Percentiles rank a stretch among this genome's conserved stretches.
These are phyloP conservation scores for Diarsia mendica DNA, from an alignment of 2,888 invertebrate genomes.

Conservation along the genomic window DNA sequence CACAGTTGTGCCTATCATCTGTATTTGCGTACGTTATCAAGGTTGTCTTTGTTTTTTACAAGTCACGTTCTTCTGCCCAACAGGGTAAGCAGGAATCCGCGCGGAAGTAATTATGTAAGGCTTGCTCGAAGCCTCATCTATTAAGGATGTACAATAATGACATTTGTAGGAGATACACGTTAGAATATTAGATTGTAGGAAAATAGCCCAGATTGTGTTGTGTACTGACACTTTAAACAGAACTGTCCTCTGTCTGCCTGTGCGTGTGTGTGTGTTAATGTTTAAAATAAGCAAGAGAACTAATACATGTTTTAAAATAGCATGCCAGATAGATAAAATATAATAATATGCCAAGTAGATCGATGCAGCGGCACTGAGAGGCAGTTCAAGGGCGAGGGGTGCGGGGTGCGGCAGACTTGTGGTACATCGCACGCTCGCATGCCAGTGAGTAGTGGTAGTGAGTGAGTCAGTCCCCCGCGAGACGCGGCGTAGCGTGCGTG, in stretches of 20 bases:
- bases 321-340: slow-evolving; percentile 15
- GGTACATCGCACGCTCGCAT: slow-evolving; percentile 10
- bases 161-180: not conserved
- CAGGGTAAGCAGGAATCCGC: slow-evolving; percentile 6
- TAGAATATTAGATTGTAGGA: not conserved
- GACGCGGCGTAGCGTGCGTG: slow-evolving; percentile 11
- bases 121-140: not conserved
- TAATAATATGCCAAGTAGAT: not conserved
- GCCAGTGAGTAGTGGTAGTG: slow-evolving; percentile 8
- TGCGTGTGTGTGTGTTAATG: too few relatives aligned
- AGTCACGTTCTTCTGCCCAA: slow-evolving; percentile 12
- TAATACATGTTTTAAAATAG: too few relatives aligned
- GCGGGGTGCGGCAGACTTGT: not conserved
- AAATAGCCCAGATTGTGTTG: not conserved
- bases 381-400: not conserved
- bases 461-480: slow-evolving; percentile 15
- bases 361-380: slow-evolving; percentile 6
- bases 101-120: slow-evolving; percentile 5
- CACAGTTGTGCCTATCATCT: not conserved
- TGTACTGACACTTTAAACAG: not conserved
- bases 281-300: too few relatives aligned
- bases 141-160: not conserved
- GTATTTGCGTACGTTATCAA: slow-evolving; percentile 1
- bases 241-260: too few relatives aligned
- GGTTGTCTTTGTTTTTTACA: slow-evolving; percentile 15